Evolutionary conservation across 2,797 vertebrate species (phyloP).

Genomic region (Pseudotriccus pelzelni): DNA sequence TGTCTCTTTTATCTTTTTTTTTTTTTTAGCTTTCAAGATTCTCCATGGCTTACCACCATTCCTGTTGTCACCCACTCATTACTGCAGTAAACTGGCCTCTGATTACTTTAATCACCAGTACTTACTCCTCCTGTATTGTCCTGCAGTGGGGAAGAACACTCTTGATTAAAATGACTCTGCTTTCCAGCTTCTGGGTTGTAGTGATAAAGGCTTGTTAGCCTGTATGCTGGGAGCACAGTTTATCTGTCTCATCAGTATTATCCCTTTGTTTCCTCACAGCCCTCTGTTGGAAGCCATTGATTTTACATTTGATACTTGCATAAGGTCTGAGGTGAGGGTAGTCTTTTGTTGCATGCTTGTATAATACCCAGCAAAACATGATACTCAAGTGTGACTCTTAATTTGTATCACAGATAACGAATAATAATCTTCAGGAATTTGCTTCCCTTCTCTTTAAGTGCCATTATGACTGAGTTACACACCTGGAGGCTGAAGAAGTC

Average conservation of each 20-base stretch:
- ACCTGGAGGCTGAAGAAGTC: not conserved
- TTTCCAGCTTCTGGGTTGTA: not conserved
- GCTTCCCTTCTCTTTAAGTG: not conserved
- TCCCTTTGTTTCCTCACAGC: not conserved
- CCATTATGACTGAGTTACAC: not conserved
- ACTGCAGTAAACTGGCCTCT: not conserved
- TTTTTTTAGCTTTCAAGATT: not conserved
- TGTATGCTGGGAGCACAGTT: not conserved
- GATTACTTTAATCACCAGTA: not conserved
- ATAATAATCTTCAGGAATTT: not conserved
- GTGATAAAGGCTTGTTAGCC: not conserved
- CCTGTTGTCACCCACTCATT: not conserved
- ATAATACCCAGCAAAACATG: not conserved
- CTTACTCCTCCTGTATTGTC: not conserved
- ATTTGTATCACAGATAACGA: not conserved
- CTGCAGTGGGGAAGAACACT: not conserved
- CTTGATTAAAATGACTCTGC: not conserved
- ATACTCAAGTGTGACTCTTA: not conserved
- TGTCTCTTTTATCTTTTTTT: not conserved
- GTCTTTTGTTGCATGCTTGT: not conserved
- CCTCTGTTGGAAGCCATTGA: not conserved
- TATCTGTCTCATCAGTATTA: conserved; percentile 17
- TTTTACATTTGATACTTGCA: not conserved
- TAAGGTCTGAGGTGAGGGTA: not conserved
- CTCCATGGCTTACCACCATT: not conserved